Evolutionary conservation across 2,888 invertebrate species (phyloP).

Genomic region (Pasiphila rectangulata): DNA sequence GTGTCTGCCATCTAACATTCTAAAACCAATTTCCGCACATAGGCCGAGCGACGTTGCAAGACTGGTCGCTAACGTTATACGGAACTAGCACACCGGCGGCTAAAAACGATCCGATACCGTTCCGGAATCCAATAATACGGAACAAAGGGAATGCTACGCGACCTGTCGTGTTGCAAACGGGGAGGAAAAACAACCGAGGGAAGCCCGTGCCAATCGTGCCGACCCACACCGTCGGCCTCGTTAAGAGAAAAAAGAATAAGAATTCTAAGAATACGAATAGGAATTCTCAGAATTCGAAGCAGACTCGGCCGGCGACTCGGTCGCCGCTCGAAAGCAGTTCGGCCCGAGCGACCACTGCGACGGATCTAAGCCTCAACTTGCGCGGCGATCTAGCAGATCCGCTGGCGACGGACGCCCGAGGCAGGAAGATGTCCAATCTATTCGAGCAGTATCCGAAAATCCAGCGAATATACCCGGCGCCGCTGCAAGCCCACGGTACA

Average conservation of each 20-base stretch:
- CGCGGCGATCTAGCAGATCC: slow-evolving; percentile 66
- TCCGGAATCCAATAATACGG: slow-evolving; percentile 68
- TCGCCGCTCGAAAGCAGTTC: slow-evolving; percentile 75
- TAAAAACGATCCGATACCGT: slow-evolving; percentile 83
- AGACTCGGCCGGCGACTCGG: slow-evolving; percentile 77
- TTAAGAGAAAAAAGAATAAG: slow-evolving; percentile 79
- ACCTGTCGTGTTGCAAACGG: slow-evolving; percentile 67
- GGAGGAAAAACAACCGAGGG: slow-evolving; percentile 65
- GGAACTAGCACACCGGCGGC: slow-evolving; percentile 87
- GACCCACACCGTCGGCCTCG: slow-evolving; percentile 70
- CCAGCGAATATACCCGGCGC: slow-evolving; percentile 88
- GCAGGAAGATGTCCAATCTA: slow-evolving; percentile 84
- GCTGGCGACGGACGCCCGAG: slow-evolving; percentile 60
- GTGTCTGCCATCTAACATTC: too few relatives aligned
- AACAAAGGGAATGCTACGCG: slow-evolving; percentile 69
- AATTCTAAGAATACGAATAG: slow-evolving; percentile 78
- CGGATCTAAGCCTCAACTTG: slow-evolving; percentile 69
- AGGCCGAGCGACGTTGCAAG: slow-evolving; percentile 94
- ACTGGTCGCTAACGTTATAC: slow-evolving; percentile 96
- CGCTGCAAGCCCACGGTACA: slow-evolving; percentile 75
- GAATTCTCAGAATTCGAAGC: slow-evolving; percentile 75
- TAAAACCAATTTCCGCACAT: slow-evolving; percentile 36
- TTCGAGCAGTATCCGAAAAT: slow-evolving; percentile 89
- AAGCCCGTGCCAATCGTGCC: slow-evolving; percentile 64
- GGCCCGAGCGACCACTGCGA: slow-evolving; percentile 49